Evolutionary conservation across 2,797 vertebrate species (phyloP), one percentile per base, ranked within the genome.

Genomic region (Craterocephalus amniculus): DNA sequence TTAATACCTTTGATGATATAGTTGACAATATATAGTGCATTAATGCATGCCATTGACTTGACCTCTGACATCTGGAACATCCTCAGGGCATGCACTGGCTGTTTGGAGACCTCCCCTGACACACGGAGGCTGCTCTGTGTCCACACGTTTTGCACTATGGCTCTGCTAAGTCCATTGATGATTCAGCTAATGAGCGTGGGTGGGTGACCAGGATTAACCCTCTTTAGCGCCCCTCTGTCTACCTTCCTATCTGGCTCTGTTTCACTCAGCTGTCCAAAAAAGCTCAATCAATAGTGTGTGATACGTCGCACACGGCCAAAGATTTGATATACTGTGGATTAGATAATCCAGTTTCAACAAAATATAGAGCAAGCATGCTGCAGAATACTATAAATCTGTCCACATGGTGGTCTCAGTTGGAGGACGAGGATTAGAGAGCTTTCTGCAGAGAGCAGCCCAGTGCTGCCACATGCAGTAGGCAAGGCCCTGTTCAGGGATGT

Each of bases 21-120:
- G 93, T 94, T 95, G 94, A 95, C 87, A 94, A 94, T 93, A 93
- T 91, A 90, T 85, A 97, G 95, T 97, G 95, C 94, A 95, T 96
- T 94, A 95, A 94, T 92, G 92, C 94, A 92, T 94, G 92, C 90
- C 94, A 91, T 89, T 95, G 95, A 92, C 93, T 94, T 96, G 96
- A 97, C 96, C 96, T 95, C 90, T 96, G 95, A 96, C 96, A 95
- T 91, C 87, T 20, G 76, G 35, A 57, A 80, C 82, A 78, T 87
- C 88, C 87, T 86, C 61, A 26, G 90, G 91, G 84, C 77, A 78
- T 72, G 74, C 68, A 63, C 79, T 45, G 61, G 61, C 78, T 84
- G 62, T 74, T 49, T 59, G 64, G 76, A 56, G 67, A 83, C 74
- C 72, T 90, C 87, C 83, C 79, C 77, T 87, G 84, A 91, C 89